A percentile compares a stretch with the other conserved stretches of the same genome.
Conservation (phyloP, 2,888 invertebrate species). For the Rapana venosa region DNA sequence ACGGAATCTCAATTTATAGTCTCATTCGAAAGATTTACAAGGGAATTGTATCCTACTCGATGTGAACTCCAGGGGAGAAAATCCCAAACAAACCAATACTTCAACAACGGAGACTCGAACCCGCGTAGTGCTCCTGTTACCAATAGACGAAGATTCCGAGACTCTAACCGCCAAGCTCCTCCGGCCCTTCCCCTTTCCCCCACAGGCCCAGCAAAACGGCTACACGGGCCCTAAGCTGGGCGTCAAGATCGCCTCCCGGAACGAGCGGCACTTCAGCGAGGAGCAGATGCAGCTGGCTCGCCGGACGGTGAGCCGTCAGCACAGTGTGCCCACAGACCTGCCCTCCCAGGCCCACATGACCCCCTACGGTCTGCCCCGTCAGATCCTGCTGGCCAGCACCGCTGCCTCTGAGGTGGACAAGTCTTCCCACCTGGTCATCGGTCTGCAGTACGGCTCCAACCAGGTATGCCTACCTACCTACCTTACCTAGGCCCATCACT, state of each 20-base stretch:
- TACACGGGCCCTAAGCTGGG: conserved; percentile 90
- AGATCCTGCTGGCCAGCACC: conserved; percentile 73
- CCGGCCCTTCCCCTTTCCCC: background rate
- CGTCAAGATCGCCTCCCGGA: conserved; percentile 96
- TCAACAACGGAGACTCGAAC: too few species aligned
- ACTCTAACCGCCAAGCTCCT: too few species aligned
- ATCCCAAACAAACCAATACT: too few species aligned
- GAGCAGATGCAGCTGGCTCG: conserved; percentile 94
- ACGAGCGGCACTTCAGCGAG: conserved; percentile 92
- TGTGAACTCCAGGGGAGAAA: too few species aligned
- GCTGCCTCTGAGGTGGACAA: background rate
- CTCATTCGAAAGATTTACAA: too few species aligned
- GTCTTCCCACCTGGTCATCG: conserved; percentile 13
- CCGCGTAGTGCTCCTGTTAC: too few species aligned
- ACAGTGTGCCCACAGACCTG: conserved; percentile 95
- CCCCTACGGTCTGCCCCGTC: conserved; percentile 81
- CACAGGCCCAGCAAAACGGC: conserved; percentile 76
- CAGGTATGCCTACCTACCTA: too few species aligned
- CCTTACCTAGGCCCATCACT: too few species aligned
- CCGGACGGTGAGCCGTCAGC: conserved; percentile 93
- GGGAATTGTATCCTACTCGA: too few species aligned
- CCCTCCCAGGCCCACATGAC: conserved; percentile 94
- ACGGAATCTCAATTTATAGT: too few species aligned
- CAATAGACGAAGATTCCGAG: too few species aligned
- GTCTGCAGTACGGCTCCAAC: conserved; percentile 42